Base-by-base conservation (phyloP, 2,113 vertebrate genomes). In the Stomatorhinus ivindoensis region DNA sequence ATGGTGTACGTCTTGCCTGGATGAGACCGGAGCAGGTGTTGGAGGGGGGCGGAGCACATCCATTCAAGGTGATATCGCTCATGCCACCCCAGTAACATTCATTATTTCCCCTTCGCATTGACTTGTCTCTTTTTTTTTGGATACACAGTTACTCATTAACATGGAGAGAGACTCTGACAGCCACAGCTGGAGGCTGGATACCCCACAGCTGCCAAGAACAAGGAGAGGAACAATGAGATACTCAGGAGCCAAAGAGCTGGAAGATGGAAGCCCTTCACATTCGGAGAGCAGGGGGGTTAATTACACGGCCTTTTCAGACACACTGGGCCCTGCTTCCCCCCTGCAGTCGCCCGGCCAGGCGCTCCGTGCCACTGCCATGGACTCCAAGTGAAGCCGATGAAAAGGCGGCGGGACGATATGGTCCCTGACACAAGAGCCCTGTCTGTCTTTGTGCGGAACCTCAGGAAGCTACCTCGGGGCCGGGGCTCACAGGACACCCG, bases 1-100 rank as follows among this genome's bases (percentile, higher is more conserved):
- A 99, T 99, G 87, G 97, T 98, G 61, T 98, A 98, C 91, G 97
- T 98, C 89, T 97, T 99, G 46, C 98, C 98, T 99, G 95, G 44
- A 24, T 10, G 24, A 44, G 35, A 39, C 24, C 9, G 1, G 27
- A 50, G 48, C 13, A 39, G 35, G 13, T 53, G 5, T 61, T 27
- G 73, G 35, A 19, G 35, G 73, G 73, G 35, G 35, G 69, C 61
- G n/a, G 61, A 27, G 61, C n/a, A 69, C 61, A 80, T 80, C 17
- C 15, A 42, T 42, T 42, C 15, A 42, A 42, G 73, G 73, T 42
- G 35, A 80, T 5, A 19, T 80, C 73, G 42, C 42, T 80, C 73
- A 42, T 42, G 73, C 4, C 73, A 42, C 73, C 65, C 31, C 65
- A 15, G 65, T 35, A 31, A 27, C 65, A 13, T 24, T 84, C 39